Percentiles rank a stretch among this genome's conserved stretches.
phyloP scores from a whole-genome alignment of 2,888 invertebrate genomes.

The Oeneis ivallda region DNA sequence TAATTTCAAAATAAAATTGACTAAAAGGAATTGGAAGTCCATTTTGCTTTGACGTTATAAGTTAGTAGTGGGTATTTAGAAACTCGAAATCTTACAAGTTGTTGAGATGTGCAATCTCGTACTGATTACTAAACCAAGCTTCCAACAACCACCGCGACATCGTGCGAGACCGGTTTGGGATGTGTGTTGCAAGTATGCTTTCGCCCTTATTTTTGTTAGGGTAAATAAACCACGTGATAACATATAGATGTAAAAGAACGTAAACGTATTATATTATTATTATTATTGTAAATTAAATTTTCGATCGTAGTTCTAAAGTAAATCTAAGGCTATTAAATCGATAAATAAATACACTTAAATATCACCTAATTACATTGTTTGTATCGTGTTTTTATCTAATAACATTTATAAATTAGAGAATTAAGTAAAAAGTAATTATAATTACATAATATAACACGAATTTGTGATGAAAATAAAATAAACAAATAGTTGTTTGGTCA shows the following conservation, averaged over 20 bases:
- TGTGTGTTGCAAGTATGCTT: not conserved
- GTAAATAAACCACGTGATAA: conserved; percentile 75
- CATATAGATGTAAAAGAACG: conserved; percentile 59
- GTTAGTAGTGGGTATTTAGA: too few species aligned
- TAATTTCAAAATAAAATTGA: too few species aligned
- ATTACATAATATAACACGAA: conserved; percentile 56
- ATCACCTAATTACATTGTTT: too few species aligned
- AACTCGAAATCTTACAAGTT: too few species aligned
- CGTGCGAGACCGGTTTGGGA: not conserved
- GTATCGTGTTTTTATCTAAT: conserved; percentile 50
- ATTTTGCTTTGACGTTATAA: too few species aligned
- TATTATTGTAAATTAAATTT: conserved; percentile 58
- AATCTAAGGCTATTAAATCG: conserved; percentile 55
- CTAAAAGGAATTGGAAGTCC: too few species aligned
- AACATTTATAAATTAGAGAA: conserved; percentile 45
- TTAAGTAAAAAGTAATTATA: conserved; percentile 2
- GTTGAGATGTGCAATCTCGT: too few species aligned
- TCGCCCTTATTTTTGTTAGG: conserved; percentile 43
- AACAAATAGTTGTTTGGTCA: conserved; percentile 65
- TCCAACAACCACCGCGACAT: too few species aligned
- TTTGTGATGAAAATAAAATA: conserved; percentile 78
- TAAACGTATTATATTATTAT: conserved; percentile 43
- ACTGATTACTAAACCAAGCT: too few species aligned
- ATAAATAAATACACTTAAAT: conserved; percentile 27
- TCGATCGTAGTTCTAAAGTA: conserved; percentile 47